A percentile compares a stretch with the other conserved stretches of the same genome.
Conservation (phyloP, 2,797 vertebrate species). For the Tokudaia muenninki region DNA sequence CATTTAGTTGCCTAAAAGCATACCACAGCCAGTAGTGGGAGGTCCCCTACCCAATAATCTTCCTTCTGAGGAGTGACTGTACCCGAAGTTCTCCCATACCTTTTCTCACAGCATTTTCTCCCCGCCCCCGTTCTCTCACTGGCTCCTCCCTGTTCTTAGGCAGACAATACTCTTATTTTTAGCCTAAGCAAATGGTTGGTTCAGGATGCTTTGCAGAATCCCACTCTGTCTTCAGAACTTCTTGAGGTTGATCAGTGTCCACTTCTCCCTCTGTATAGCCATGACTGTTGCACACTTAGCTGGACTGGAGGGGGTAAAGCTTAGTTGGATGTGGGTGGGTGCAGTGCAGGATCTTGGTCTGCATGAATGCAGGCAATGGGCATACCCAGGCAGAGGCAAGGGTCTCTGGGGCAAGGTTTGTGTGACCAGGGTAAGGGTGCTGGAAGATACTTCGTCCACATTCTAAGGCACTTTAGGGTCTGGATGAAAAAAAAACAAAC, state of each 20-base stretch:
- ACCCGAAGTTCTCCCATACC: fast-evolving
- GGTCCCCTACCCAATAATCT: background rate
- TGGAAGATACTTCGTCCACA: background rate
- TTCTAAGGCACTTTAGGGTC: background rate
- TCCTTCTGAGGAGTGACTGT: background rate
- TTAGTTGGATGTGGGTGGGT: background rate
- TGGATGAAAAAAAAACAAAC: background rate
- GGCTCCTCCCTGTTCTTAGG: background rate
- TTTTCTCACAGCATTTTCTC: background rate
- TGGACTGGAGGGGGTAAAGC: background rate
- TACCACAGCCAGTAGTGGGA: background rate
- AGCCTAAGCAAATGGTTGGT: background rate
- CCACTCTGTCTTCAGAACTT: background rate
- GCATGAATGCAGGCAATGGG: background rate
- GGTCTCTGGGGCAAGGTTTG: background rate
- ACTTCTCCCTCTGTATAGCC: background rate
- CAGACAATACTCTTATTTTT: background rate
- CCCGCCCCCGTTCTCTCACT: too few species aligned
- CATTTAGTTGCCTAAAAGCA: slow-evolving; percentile 23
- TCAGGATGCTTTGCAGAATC: background rate
- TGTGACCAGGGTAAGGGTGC: background rate
- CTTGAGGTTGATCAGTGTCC: background rate
- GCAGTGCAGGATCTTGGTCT: background rate
- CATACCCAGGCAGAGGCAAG: background rate
- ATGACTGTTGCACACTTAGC: background rate